These are phyloP conservation scores for Saguinus imperator DNA, from an alignment of 2,113 vertebrate genomes.

Conservation along the genomic window DNA sequence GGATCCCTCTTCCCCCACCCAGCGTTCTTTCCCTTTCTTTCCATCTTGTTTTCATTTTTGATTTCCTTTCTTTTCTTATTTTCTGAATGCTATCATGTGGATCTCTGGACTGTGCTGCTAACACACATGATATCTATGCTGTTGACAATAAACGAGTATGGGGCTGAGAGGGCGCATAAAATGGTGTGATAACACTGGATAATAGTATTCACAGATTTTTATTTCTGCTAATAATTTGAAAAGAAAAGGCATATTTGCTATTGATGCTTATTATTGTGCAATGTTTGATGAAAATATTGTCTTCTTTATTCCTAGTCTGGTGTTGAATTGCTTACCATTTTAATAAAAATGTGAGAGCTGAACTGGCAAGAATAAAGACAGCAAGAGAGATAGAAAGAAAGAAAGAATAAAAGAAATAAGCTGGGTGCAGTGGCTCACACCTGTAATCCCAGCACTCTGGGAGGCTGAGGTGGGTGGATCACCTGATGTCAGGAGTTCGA, in stretches of 20 bases:
- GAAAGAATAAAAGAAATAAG: neutral
- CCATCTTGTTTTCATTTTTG: neutral
- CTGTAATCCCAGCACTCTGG: too few relatives aligned
- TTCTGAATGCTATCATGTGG: neutral
- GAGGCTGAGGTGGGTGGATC: too few relatives aligned
- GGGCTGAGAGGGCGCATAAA: neutral
- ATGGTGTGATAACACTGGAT: neutral
- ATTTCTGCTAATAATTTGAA: neutral
- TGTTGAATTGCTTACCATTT: constrained; percentile 5
- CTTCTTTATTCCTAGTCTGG: neutral
- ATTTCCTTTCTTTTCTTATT: neutral
- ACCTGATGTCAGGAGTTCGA: too few relatives aligned
- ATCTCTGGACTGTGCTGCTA: neutral
- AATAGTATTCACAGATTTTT: neutral
- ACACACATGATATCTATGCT: neutral
- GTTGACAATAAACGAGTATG: neutral
- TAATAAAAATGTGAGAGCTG: constrained; percentile 22
- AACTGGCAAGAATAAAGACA: constrained; percentile 1
- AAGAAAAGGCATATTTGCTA: neutral
- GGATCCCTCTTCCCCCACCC: neutral
- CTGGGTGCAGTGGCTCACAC: too few relatives aligned
- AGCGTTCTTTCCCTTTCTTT: neutral
- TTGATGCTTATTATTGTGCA: neutral
- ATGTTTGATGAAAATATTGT: neutral
- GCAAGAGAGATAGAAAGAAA: neutral